Evolutionary conservation across 2,888 invertebrate genomes (phyloP).

Genomic region (Callimorpha dominula): DNA sequence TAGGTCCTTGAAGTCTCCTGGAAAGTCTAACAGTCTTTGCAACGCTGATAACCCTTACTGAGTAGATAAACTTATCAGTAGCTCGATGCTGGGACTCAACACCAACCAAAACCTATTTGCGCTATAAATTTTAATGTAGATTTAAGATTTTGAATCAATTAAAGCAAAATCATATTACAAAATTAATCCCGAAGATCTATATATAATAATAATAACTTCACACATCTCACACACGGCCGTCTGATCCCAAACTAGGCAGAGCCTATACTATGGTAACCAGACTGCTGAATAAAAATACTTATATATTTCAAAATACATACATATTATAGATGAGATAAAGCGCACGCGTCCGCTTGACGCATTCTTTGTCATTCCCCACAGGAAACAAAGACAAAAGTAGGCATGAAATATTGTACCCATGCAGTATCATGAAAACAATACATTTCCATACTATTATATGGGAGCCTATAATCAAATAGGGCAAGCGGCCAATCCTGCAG

Average conservation of each 20-base stretch:
- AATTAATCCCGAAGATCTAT: too few relatives aligned
- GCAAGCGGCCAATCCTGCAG: not conserved
- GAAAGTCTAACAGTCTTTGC: too few relatives aligned
- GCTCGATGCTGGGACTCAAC: not conserved
- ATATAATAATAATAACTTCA: too few relatives aligned
- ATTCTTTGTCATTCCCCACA: not conserved
- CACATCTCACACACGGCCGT: too few relatives aligned
- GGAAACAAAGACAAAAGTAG: conserved; percentile 1
- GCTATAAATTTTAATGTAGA: not conserved
- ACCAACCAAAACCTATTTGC: not conserved
- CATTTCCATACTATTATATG: not conserved
- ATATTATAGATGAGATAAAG: too few relatives aligned
- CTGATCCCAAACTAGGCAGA: too few relatives aligned
- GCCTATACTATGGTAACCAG: too few relatives aligned
- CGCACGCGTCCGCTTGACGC: not conserved
- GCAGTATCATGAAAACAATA: not conserved
- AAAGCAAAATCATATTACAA: too few relatives aligned
- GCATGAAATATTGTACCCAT: not conserved
- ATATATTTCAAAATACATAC: too few relatives aligned
- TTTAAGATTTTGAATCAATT: not conserved
- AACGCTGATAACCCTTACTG: too few relatives aligned
- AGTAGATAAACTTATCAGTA: not conserved
- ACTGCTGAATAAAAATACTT: too few relatives aligned
- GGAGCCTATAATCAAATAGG: not conserved
- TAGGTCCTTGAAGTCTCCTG: too few relatives aligned